Evolutionary conservation across 2,113 vertebrate genomes (phyloP).

Genomic region (Pristiophorus japonicus): DNA sequence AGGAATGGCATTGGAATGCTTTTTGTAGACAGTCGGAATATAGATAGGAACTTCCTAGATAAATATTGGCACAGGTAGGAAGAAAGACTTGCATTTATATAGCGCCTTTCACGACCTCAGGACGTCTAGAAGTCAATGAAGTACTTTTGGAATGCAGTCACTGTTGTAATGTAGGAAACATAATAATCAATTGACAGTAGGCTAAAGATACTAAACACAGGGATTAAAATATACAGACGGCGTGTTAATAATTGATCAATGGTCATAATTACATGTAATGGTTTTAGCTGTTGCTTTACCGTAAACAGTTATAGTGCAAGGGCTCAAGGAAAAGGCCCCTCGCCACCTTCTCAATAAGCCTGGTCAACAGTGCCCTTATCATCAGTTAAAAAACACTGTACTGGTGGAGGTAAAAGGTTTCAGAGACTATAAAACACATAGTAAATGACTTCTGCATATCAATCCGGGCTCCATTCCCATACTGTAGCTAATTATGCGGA

Average conservation of each 20-base stretch:
- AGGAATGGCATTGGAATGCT: background rate
- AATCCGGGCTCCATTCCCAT: background rate
- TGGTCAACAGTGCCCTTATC: background rate
- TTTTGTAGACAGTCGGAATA: background rate
- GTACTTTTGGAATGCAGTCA: no score
- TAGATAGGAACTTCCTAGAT: background rate
- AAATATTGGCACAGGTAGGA: background rate
- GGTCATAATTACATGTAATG: background rate
- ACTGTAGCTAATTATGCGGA: background rate
- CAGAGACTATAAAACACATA: background rate
- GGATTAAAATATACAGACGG: background rate
- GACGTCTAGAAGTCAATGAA: no score
- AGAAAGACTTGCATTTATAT: no score
- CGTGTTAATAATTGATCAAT: background rate
- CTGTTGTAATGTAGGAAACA: no score
- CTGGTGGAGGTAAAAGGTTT: background rate
- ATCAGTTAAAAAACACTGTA: background rate
- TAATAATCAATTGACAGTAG: no score
- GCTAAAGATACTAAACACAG: background rate
- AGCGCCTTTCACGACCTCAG: no score
- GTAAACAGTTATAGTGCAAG: background rate
- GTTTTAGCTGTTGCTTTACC: background rate
- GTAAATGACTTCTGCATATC: background rate
- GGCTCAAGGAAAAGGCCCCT: background rate
- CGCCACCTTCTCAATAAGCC: background rate